phyloP scores from a whole-genome alignment of 1,140 invertebrate species.

The Periplaneta americana region DNA sequence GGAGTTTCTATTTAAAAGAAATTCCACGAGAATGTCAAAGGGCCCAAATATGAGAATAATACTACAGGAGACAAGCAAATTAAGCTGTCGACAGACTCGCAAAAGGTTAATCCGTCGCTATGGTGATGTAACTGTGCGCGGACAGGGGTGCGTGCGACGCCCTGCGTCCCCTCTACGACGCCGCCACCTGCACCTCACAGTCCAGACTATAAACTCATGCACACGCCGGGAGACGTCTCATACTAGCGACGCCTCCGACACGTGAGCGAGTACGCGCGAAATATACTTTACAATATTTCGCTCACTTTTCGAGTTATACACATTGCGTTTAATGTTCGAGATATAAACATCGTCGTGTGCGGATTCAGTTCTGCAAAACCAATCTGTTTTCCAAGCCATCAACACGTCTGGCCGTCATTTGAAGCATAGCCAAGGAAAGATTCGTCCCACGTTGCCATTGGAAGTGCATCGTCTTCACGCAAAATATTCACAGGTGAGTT shows the following conservation, averaged over 20 bases:
- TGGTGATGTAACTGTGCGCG: neutral
- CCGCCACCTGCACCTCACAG: neutral
- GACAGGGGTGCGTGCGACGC: neutral
- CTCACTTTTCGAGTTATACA: too few relatives aligned
- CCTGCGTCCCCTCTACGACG: neutral
- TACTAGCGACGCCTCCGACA: too few relatives aligned
- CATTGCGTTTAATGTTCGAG: neutral
- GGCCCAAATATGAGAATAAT: too few relatives aligned
- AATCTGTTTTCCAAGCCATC: too few relatives aligned
- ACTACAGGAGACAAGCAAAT: too few relatives aligned
- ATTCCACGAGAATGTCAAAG: too few relatives aligned
- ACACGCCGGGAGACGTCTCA: neutral
- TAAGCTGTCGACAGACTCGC: too few relatives aligned
- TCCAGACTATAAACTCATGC: neutral
- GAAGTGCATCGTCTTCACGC: neutral
- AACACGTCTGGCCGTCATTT: too few relatives aligned
- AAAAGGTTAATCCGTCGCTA: neutral
- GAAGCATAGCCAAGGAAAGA: too few relatives aligned
- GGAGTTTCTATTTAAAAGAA: neutral
- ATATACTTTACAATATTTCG: too few relatives aligned
- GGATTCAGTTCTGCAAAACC: too few relatives aligned
- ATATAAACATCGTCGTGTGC: neutral
- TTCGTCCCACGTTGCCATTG: neutral
- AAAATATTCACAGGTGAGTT: neutral
- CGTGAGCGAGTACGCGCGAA: too few relatives aligned